Percentiles rank a stretch among this genome's conserved stretches.
phyloP scores from a whole-genome alignment of 1,140 invertebrate genomes.

The Polypedilum pembai region DNA sequence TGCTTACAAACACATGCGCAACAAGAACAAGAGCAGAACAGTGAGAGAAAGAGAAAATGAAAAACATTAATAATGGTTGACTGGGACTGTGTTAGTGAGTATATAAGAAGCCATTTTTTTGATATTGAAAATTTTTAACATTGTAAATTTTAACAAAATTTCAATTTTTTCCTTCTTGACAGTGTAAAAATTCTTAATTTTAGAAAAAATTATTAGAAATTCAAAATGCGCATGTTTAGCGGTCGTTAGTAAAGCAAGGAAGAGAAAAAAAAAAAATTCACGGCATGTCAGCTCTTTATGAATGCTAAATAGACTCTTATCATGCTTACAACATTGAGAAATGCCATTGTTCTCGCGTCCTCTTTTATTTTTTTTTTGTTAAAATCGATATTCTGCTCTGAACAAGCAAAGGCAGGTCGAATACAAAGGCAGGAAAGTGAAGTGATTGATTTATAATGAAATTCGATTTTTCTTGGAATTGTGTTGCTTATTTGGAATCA shows the following conservation, averaged over 20 bases:
- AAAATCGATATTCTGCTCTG: too few relatives aligned
- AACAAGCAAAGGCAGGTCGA: too few relatives aligned
- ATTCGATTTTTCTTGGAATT: too few relatives aligned
- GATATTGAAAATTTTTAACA: constrained; percentile 14
- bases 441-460: too few relatives aligned
- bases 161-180: too few relatives aligned
- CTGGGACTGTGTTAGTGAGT: not conserved
- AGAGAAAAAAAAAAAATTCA: not conserved
- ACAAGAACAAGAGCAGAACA: not conserved
- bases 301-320: constrained; percentile 24
- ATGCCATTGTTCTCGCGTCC: not conserved
- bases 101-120: not conserved
- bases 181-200: too few relatives aligned
- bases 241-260: not conserved
- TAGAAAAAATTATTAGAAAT: not conserved
- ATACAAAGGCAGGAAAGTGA: too few relatives aligned
- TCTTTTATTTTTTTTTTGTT: too few relatives aligned
- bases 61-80: not conserved
- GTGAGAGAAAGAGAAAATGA: constrained; percentile 10
- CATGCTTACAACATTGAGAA: not conserved
- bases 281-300: not conserved
- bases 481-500: too few relatives aligned
- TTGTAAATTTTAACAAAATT: not conserved
- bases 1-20: not conserved
- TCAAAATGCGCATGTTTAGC: constrained; percentile 2